Evolutionary conservation across 2,888 invertebrate genomes (phyloP).

Genomic region (Gymnocheta viridis): DNA sequence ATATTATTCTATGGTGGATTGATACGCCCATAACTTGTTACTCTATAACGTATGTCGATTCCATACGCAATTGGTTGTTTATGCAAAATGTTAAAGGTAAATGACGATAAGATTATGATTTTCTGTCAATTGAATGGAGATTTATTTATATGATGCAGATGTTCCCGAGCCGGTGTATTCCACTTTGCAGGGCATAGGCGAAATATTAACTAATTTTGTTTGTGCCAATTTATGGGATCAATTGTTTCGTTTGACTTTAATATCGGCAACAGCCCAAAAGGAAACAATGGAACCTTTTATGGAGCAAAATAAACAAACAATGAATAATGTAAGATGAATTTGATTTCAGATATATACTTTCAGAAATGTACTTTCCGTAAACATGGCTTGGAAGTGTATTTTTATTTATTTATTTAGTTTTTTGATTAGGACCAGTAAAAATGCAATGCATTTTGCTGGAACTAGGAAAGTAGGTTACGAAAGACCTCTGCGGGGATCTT

Average conservation of each 20-base stretch:
- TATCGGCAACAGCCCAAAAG: constrained; percentile 74
- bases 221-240: constrained; percentile 92
- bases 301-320: constrained; percentile 74
- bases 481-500: too few species aligned
- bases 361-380: too few species aligned
- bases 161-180: constrained; percentile 87
- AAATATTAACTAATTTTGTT: constrained; percentile 90
- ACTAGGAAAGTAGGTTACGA: too few species aligned
- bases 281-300: constrained; percentile 73
- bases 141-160: constrained; percentile 80
- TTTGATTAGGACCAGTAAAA: too few species aligned
- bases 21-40: constrained; percentile 86
- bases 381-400: too few species aligned
- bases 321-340: constrained; percentile 74
- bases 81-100: constrained; percentile 76
- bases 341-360: not conserved
- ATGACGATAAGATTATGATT: not conserved
- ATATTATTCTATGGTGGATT: constrained; percentile 93
- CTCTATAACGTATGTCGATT: constrained; percentile 78
- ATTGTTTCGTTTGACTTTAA: constrained; percentile 81
- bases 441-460: too few species aligned
- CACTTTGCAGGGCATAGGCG: constrained; percentile 88
- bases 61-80: constrained; percentile 78
- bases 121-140: not conserved
- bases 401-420: too few species aligned